Base-by-base conservation (phyloP, 1,140 invertebrate species). In the Plectrocnemia conspersa region DNA sequence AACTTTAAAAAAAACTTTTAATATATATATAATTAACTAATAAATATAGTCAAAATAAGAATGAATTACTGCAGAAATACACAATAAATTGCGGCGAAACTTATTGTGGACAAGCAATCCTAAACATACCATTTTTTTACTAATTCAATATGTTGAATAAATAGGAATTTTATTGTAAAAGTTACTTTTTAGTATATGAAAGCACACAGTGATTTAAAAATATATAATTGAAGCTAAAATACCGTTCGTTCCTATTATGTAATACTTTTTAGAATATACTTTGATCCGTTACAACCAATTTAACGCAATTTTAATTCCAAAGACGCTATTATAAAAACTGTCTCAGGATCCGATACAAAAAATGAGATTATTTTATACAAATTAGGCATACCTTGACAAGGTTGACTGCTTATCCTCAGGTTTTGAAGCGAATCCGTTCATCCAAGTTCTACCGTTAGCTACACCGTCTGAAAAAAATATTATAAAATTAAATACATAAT, bases 381-480 rank as follows among this genome's bases (percentile, higher is more conserved):
- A 38, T 15, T 2, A 32, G 6, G 21, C 42, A 69, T 63, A 70
- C 70, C 69, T 69, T 16, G 69, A 72, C 41, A 72, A 54, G 36
- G 70, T 72, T 22, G 70, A 72, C 54, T 70, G 68, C 61, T 70
- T 71, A 50, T 72, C 70, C 57, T 72, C 70, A 6, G 65, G 63
- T 65, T 71, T 71, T 23, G 58, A 55, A 25, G 64, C 64, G 58
- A 68, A 68, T 25, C 70, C 70, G 56, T 72, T 72, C 64, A 69
- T 63, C 64, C 70, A 72, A 13, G 68, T 64, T 55, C 68, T 58
- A 15, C 64, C 67, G 47, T 65, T 68, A 18, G 64, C 63, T 44
- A 63, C 65, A 16, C 60, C 60, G 47, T 64, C 68, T 71, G 63
- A n/a, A 66, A 67, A 32, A 9, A n/a, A 32, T 9, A 32, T n/a